Conservation (phyloP, 2,797 vertebrate species). For the Lacerta bilineata region DNA sequence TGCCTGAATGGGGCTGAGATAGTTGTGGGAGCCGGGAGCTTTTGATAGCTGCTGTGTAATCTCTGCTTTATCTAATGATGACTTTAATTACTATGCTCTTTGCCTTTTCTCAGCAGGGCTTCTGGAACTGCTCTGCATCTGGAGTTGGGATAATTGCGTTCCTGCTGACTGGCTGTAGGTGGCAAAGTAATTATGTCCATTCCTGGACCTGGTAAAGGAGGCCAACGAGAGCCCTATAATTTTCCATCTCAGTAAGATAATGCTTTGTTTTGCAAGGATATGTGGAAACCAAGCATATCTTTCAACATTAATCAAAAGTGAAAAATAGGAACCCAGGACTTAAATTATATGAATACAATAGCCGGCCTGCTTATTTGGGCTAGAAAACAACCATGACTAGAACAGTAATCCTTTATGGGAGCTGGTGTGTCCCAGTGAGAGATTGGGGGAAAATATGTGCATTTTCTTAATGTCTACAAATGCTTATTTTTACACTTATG, state of each 20-base stretch:
- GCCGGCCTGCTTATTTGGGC: background rate
- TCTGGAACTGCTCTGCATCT: background rate
- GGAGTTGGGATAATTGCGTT: conserved; percentile 30
- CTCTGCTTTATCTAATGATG: background rate
- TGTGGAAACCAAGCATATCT: background rate
- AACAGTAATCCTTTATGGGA: background rate
- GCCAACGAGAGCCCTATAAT: background rate
- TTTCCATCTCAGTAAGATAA: background rate
- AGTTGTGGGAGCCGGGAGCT: background rate
- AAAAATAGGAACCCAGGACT: background rate
- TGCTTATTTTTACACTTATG: background rate
- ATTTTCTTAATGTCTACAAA: background rate
- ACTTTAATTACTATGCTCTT: conserved; percentile 8
- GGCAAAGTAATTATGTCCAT: conserved; percentile 22
- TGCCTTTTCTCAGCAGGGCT: background rate
- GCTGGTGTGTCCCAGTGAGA: no score
- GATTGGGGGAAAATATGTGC: background rate
- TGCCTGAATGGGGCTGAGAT: background rate
- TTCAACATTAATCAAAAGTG: conserved; percentile 13
- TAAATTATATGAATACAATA: background rate
- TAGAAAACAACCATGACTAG: background rate
- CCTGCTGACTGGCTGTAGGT: conserved; percentile 26
- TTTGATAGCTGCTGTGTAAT: background rate
- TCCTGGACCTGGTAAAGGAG: conserved; percentile 1
- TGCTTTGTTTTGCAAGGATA: conserved; percentile 18